Percentiles rank a stretch among this genome's conserved stretches.
Evolutionary conservation across 2,888 invertebrate species (phyloP).

Genomic region (Apoderus coryli): DNA sequence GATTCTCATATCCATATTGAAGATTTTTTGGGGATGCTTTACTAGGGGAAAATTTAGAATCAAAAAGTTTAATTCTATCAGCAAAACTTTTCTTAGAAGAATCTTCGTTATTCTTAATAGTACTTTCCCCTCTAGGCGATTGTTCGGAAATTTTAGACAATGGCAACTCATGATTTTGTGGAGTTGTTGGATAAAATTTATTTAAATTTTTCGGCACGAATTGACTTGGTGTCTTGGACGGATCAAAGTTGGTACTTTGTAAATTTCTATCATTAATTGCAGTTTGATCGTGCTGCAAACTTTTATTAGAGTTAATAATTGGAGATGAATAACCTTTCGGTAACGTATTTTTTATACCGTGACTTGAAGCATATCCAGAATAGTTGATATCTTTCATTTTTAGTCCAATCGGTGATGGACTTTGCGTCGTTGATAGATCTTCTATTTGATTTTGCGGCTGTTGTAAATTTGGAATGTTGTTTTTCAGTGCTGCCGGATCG

Average conservation of each 20-base stretch:
- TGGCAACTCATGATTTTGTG: background rate
- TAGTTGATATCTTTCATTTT: slow-evolving; percentile 16
- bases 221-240: slow-evolving; percentile 18
- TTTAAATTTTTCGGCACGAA: slow-evolving; percentile 13
- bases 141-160: background rate
- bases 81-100: no score
- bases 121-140: no score
- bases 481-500: slow-evolving; percentile 5
- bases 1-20: slow-evolving; percentile 15
- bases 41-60: no score
- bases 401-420: slow-evolving; percentile 5
- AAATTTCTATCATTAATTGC: slow-evolving; percentile 14
- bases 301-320: background rate
- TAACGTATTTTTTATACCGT: no score
- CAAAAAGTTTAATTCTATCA: no score
- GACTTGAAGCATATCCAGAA: slow-evolving; percentile 15
- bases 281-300: no score
- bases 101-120: no score
- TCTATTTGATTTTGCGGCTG: background rate
- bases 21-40: slow-evolving; percentile 8
- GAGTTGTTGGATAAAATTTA: no score
- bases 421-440: no score
- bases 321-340: background rate
- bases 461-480: background rate
- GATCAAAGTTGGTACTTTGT: slow-evolving; percentile 18